phyloP scores from a whole-genome alignment of 2,113 vertebrate species.

The Gopherus flavomarginatus region DNA sequence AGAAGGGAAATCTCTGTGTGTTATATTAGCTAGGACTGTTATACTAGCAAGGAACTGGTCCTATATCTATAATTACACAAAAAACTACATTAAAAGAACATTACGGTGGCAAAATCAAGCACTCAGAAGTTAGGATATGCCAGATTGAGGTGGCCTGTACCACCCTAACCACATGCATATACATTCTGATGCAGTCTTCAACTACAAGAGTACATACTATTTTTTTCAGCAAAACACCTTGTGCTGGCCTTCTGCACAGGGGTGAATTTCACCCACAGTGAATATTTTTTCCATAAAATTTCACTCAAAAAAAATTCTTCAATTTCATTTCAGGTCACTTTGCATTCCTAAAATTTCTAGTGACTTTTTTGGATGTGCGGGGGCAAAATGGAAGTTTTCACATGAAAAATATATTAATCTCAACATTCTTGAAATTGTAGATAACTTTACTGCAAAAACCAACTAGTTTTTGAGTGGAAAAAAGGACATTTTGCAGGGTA shows the following conservation, averaged over 20 bases:
- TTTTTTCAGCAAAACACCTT: conserved; percentile 38
- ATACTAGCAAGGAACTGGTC: background rate
- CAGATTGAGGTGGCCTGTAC: conserved; percentile 55
- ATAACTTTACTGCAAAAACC: background rate
- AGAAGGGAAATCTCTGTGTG: background rate
- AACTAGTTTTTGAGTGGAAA: background rate
- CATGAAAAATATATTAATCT: background rate
- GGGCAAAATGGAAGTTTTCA: background rate
- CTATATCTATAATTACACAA: background rate
- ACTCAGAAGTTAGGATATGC: conserved; percentile 58
- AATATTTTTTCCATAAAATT: background rate
- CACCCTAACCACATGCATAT: conserved; percentile 60
- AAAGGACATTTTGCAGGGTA: background rate
- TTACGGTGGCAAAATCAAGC: conserved; percentile 53
- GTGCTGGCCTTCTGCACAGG: background rate
- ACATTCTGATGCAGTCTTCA: conserved; percentile 32
- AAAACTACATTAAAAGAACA: conserved; percentile 52
- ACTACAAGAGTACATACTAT: conserved; percentile 38
- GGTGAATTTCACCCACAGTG: background rate
- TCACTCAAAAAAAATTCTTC: background rate
- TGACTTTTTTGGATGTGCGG: background rate
- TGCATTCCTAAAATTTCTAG: background rate
- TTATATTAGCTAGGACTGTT: background rate
- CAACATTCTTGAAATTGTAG: background rate
- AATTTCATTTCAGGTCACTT: background rate